A percentile compares a stretch with the other conserved stretches of the same genome.
Conservation (phyloP, 1,140 invertebrate species). For the Drosophila obscura region DNA sequence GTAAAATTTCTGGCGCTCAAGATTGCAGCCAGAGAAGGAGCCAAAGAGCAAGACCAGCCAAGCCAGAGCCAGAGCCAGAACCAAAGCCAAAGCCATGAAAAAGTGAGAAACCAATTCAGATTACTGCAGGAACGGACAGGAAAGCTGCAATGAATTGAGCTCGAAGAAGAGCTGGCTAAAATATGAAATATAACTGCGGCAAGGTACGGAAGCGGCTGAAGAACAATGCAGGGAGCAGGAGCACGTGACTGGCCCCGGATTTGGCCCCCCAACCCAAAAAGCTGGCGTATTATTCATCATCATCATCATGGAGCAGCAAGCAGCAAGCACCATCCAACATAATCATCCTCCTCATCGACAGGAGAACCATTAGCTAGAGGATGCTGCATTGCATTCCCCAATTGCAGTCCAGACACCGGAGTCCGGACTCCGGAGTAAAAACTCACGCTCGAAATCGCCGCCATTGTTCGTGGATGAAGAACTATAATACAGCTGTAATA, state of each 20-base stretch:
- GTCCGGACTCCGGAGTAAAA: slow-evolving; percentile 29
- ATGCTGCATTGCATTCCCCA: slow-evolving; percentile 23
- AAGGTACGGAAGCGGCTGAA: slow-evolving; percentile 52
- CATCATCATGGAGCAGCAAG: slow-evolving; percentile 45
- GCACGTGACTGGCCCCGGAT: slow-evolving; percentile 59
- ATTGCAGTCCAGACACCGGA: slow-evolving; percentile 34
- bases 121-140: slow-evolving; percentile 58
- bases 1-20: slow-evolving; percentile 71
- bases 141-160: slow-evolving; percentile 70
- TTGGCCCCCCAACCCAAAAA: slow-evolving; percentile 24
- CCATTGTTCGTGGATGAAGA: slow-evolving; percentile 62
- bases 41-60: slow-evolving; percentile 1
- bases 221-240: slow-evolving; percentile 48
- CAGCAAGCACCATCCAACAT: slow-evolving; percentile 9
- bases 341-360: slow-evolving; percentile 44
- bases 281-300: slow-evolving; percentile 71
- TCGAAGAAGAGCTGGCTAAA: slow-evolving; percentile 17
- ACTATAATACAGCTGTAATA: slow-evolving; percentile 71
- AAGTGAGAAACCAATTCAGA: slow-evolving; percentile 77
- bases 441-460: slow-evolving; percentile 66
- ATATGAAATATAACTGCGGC: slow-evolving; percentile 73
- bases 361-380: slow-evolving; percentile 59
- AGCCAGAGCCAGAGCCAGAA: not conserved
- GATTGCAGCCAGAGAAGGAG: slow-evolving; percentile 57
- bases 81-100: slow-evolving; percentile 61